Conservation (phyloP, 2,888 invertebrate species). For the Clusia tigrina region DNA sequence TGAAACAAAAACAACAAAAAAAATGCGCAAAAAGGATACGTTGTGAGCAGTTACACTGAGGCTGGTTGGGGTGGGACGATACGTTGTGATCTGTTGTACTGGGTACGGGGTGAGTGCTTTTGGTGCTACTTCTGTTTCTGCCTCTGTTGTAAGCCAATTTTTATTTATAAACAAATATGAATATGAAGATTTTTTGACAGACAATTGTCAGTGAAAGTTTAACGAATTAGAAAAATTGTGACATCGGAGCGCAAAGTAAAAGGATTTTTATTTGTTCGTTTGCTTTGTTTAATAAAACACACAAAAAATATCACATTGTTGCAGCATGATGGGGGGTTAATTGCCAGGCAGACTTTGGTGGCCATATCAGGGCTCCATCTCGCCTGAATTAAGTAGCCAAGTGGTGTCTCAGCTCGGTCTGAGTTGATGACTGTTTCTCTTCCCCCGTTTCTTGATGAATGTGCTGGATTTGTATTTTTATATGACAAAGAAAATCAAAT, state of each 20-base stretch:
- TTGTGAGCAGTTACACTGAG: neutral
- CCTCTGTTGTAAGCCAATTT: constrained; percentile 36
- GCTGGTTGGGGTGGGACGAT: no score
- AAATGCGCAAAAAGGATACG: neutral
- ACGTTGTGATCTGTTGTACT: no score
- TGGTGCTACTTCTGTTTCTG: no score
- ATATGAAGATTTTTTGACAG: constrained; percentile 23
- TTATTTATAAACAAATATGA: constrained; percentile 44
- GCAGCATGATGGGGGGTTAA: neutral
- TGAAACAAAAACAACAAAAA: neutral
- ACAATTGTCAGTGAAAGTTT: constrained; percentile 57
- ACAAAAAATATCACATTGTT: neutral
- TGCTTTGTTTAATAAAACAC: no score
- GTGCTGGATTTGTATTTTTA: no score
- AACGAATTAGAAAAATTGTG: constrained; percentile 50
- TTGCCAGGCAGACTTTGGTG: neutral
- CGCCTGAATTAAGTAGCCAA: neutral
- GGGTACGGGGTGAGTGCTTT: constrained; percentile 22
- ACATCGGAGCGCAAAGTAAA: neutral
- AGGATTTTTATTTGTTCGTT: neutral
- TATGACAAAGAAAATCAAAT: no score
- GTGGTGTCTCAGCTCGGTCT: no score
- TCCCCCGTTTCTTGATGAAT: no score
- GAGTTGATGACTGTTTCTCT: no score
- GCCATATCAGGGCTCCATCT: neutral